Percentiles rank a stretch among this genome's conserved stretches.
phyloP scores from a whole-genome alignment of 1,140 invertebrate genomes.

The Ceratosolen fusciceps region DNA sequence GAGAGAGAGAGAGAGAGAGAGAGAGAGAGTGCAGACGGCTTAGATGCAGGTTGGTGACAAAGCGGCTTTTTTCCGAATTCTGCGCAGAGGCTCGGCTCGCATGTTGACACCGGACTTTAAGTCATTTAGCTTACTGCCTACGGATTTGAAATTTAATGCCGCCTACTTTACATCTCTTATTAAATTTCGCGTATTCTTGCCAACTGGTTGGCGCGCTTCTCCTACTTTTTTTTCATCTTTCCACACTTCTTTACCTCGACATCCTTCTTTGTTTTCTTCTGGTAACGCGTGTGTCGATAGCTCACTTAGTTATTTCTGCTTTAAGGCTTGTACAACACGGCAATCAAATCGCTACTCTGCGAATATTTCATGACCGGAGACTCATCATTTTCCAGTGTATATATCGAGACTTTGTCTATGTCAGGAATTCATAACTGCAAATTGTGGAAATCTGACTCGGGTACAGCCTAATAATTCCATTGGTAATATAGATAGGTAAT shows the following conservation, averaged over 20 bases:
- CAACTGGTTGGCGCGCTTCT: background rate
- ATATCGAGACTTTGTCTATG: background rate
- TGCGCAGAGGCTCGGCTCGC: background rate
- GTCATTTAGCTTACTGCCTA: conserved; percentile 33
- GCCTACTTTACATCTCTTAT: background rate
- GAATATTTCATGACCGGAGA: background rate
- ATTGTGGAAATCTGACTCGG: background rate
- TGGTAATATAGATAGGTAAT: no score
- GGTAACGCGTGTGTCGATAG: background rate
- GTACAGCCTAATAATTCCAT: background rate
- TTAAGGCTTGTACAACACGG: background rate
- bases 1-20: background rate
- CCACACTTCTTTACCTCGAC: no score
- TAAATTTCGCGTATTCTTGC: background rate
- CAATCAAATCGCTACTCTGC: background rate
- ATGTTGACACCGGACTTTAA: conserved; percentile 10
- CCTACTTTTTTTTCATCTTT: no score
- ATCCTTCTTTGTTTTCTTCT: no score
- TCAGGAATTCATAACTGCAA: background rate
- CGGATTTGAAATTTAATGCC: conserved; percentile 40
- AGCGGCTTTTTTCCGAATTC: no score
- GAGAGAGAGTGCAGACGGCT: no score
- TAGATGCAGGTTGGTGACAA: no score
- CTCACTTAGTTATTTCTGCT: background rate
- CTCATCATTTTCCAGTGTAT: background rate